Base-by-base conservation (phyloP, 2,797 vertebrate genomes). In the Pseudopleuronectes americanus region DNA sequence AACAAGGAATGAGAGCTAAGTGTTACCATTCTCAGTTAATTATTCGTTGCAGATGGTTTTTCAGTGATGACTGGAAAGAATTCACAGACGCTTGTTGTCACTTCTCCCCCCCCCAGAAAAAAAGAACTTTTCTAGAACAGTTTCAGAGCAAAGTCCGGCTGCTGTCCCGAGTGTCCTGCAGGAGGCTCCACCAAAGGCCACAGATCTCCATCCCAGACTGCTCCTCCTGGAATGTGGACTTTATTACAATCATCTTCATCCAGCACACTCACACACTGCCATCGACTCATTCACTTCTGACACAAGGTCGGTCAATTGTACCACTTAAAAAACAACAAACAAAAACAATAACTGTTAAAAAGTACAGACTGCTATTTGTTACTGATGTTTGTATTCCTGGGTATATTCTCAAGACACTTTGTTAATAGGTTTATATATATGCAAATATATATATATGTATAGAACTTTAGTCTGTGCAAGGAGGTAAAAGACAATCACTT, bases 321-420 rank as follows among this genome's bases (percentile, higher is more conserved):
- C 75, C 83, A 90, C 80, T 75, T 48, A 6, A 70, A 75, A 61
- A 62, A 68, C 67, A 81, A 65, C 24, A 24, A 24, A 24, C 24
- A 24, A 51, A 45, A 77, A 71, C 72, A 78, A 64, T 72, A 80
- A 85, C 61, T 45, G 64, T 86, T 86, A 87, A 83, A 85, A 91
- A 90, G 83, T 89, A 91, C 87, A 90, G 89, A 92, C 92, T 92
- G 91, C 87, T 92, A 93, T 92, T 93, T 89, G 89, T 92, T 92
- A 93, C 81, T 78, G 87, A 81, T 89, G 86, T 93, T 90, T 88
- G 89, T 93, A 90, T 92, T 94, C 92, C 92, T 93, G 92, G 91
- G 91, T 94, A 94, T 92, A 94, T 88, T 92, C 85, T 94, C 92
- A 95, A 94, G 93, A 94, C 94, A 94, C 94, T 94, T 93, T 92